Evolutionary conservation across 2,113 vertebrate genomes (phyloP), one percentile per base, ranked within the genome.

Genomic region (Tor tambroides): DNA sequence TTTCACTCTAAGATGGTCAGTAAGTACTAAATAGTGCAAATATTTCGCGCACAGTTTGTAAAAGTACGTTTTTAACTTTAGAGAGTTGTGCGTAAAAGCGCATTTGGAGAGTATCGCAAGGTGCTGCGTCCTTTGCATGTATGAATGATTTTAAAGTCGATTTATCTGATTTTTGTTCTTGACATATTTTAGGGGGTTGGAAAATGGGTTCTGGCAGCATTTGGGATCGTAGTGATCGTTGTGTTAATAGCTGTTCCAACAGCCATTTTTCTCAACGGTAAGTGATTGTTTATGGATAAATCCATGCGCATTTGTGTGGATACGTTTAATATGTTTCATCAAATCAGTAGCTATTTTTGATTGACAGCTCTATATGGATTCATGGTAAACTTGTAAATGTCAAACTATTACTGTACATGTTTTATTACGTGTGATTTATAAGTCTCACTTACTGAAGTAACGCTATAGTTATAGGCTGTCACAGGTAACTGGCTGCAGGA

Each of bases 181-280:
- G 41, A 0, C 12, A 5, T 43, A 78, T 76, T 14, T 23, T 91
- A 96, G 94, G 87, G 91, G n/a, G n/a, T 92, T 46, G 88, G 71
- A 4, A 95, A 95, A 87, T 88, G 94, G 61, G 3, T 95, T 38
- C 86, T 96, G 5, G 94, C 91, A 14, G 46, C 95, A 21, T 59
- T 91, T 4, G 95, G 91, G 15, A 14, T 90, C 0, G 90, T 89
- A 0, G 92, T 91, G 32, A 91, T 95, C 26, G 89, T 95, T 32
- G 63, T 89, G 10, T 63, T 95, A 65, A 95, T 96, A 11, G 93
- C 90, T 17, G 95, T 96, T 0, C 95, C 95, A 14, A 94, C 93
- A 2, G 89, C 87, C 5, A 76, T 96, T 2, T 91, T 75, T 72
- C 46, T 95, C 5, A 93, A 89, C 0, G 93, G 95, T 96, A 91